These are phyloP conservation scores for Trissoscelio sp. DNA, from an alignment of 2,888 invertebrate genomes.

Conservation along the genomic window DNA sequence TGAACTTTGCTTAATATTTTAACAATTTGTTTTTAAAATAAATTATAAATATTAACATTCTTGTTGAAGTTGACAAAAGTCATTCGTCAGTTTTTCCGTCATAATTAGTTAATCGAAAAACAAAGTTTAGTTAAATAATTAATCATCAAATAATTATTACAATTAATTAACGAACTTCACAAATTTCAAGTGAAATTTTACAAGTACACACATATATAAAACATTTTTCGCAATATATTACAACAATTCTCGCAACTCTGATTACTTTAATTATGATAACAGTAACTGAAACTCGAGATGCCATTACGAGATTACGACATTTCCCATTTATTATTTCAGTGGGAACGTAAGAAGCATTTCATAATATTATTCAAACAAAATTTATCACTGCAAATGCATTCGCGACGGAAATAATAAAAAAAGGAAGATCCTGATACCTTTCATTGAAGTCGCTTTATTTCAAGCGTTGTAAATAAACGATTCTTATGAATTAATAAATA, in stretches of 20 bases:
- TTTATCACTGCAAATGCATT: constrained; percentile 30
- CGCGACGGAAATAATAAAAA: constrained; percentile 21
- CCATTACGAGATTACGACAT: constrained; percentile 49
- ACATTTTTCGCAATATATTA: constrained; percentile 28
- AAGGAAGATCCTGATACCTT: constrained; percentile 2
- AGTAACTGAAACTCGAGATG: constrained; percentile 47
- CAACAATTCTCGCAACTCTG: constrained; percentile 32
- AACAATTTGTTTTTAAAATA: too few species aligned
- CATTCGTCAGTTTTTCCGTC: neutral
- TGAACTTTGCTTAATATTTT: too few species aligned
- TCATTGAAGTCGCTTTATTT: constrained; percentile 18
- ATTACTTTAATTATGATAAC: constrained; percentile 56
- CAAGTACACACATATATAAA: neutral
- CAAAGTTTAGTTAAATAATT: neutral
- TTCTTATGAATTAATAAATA: neutral
- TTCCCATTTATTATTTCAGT: constrained; percentile 52
- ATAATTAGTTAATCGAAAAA: too few species aligned
- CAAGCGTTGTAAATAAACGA: constrained; percentile 24
- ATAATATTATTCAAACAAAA: constrained; percentile 59
- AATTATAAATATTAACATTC: too few species aligned
- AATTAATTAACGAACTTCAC: neutral
- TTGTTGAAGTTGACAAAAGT: too few species aligned
- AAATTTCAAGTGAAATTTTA: neutral
- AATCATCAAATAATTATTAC: neutral
- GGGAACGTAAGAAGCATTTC: constrained; percentile 50